Percentiles rank a stretch among this genome's conserved stretches.
Conservation (phyloP, 1,140 invertebrate genomes). For the Phenacoccus solenopsis region DNA sequence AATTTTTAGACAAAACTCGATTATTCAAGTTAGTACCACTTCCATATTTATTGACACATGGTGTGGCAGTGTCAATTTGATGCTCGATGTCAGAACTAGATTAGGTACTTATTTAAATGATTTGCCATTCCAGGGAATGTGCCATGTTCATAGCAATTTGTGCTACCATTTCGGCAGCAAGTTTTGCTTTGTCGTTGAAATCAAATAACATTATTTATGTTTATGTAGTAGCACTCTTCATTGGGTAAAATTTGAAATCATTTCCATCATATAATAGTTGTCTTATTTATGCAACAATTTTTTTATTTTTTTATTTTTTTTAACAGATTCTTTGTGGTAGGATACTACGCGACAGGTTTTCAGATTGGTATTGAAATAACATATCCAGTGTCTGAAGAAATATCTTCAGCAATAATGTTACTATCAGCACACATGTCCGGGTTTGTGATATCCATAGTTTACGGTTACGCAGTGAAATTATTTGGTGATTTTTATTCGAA, state of each 20-base stretch:
- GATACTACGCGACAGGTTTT: not conserved
- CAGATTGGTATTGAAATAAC: not conserved
- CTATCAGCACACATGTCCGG: not conserved
- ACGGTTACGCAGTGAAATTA: not conserved
- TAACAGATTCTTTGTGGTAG: not conserved
- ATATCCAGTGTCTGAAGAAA: not conserved
- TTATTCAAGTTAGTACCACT: conserved; percentile 54
- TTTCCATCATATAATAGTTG: too few species aligned
- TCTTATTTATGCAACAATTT: not conserved
- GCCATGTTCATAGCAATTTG: not conserved
- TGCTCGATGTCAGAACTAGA: too few species aligned
- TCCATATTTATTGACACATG: too few species aligned
- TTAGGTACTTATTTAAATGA: too few species aligned
- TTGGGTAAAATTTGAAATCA: too few species aligned
- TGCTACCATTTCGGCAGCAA: not conserved
- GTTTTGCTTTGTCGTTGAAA: not conserved
- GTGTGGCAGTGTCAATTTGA: too few species aligned
- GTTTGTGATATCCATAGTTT: not conserved
- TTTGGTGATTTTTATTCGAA: not conserved
- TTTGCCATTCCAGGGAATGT: not conserved
- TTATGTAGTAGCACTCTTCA: too few species aligned
- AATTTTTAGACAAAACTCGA: conserved; percentile 72
- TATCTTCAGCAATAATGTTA: not conserved
- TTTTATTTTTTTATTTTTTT: not conserved
- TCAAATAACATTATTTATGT: not conserved